Evolutionary conservation across 2,797 vertebrate genomes (phyloP).

Genomic region (Thamnophis elegans): DNA sequence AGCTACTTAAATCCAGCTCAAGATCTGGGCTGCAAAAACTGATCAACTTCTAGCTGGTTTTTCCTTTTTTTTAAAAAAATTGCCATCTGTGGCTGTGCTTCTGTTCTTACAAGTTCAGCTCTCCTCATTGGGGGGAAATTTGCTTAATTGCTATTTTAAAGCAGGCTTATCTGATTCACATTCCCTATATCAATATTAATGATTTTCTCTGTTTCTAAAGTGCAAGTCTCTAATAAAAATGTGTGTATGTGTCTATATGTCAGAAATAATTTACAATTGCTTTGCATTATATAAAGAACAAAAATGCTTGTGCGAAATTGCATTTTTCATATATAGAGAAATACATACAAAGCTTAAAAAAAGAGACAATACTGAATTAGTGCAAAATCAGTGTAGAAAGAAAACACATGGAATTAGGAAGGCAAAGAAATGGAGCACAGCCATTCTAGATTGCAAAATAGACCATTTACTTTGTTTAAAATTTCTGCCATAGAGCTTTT

Average conservation of each 20-base stretch:
- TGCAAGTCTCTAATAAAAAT: not conserved
- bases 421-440: not conserved
- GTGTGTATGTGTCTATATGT: not conserved
- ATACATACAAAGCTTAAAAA: not conserved
- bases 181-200: not conserved
- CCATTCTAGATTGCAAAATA: not conserved
- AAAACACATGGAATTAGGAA: not conserved
- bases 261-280: not conserved
- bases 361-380: not conserved
- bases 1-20: not conserved
- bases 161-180: not conserved
- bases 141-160: not conserved
- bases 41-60: not conserved
- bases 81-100: not conserved
- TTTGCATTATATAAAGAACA: not conserved
- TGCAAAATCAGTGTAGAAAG: not conserved
- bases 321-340: not conserved
- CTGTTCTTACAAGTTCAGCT: not conserved
- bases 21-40: not conserved
- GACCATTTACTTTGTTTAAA: not conserved
- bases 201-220: not conserved
- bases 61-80: not conserved
- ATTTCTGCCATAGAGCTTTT: not conserved
- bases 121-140: not conserved
- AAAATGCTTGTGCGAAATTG: not conserved